Conservation (phyloP, 2,113 vertebrate species). For the Epinephelus fuscoguttatus region DNA sequence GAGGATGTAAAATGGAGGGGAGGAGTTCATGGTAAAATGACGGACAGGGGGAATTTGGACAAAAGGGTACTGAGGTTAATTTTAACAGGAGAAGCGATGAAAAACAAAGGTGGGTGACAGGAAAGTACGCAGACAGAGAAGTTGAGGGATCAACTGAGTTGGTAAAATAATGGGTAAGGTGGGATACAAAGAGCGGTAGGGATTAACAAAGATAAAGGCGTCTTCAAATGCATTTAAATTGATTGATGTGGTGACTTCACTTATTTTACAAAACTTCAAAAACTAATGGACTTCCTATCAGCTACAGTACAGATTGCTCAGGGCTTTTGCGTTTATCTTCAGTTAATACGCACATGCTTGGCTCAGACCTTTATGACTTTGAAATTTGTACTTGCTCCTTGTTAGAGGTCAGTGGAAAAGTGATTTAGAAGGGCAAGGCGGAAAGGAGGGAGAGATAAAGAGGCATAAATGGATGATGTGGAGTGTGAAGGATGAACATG, state of each 20-base stretch:
- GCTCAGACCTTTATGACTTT: constrained; percentile 1
- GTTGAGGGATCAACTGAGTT: background rate
- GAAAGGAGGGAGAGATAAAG: constrained; percentile 22
- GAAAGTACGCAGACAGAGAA: background rate
- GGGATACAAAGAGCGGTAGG: background rate
- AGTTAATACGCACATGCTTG: constrained; percentile 28
- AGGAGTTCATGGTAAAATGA: constrained; percentile 11
- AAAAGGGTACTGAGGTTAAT: constrained; percentile 6
- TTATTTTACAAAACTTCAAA: constrained; percentile 28
- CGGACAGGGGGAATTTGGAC: background rate
- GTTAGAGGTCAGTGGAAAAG: constrained; percentile 31
- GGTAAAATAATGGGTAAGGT: background rate
- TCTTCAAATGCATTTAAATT: constrained; percentile 24
- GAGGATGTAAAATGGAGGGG: constrained; percentile 14
- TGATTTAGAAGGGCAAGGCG: constrained; percentile 15
- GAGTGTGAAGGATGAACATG: constrained; percentile 45
- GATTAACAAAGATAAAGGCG: constrained; percentile 31
- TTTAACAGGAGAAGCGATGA: background rate
- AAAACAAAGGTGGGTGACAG: background rate
- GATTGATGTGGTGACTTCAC: constrained; percentile 11
- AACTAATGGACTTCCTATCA: constrained; percentile 29
- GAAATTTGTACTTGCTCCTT: constrained; percentile 29
- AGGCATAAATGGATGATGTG: constrained; percentile 24
- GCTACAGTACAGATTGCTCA: constrained; percentile 5
- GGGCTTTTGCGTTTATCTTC: constrained; percentile 19